Percentiles rank a stretch among this genome's conserved stretches.
phyloP scores from a whole-genome alignment of 2,888 invertebrate genomes.

The Ormyrus labotus region DNA sequence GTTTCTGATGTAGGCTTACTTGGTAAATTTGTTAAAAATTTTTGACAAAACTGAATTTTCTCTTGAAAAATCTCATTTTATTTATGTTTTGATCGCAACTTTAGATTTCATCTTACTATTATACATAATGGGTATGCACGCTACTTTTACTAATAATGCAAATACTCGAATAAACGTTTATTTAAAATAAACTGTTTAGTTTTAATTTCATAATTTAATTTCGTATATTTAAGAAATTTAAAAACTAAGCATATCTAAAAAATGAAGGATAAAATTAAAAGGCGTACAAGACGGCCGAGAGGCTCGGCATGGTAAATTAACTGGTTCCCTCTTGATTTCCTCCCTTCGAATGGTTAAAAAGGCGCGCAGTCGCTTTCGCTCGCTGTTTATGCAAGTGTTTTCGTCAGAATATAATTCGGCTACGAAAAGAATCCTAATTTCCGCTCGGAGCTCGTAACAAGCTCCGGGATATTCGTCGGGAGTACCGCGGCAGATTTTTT shows the following conservation, averaged over 20 bases:
- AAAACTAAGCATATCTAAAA: too few species aligned
- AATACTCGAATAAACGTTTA: too few species aligned
- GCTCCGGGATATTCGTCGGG: background rate
- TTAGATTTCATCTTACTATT: background rate
- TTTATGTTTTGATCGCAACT: background rate
- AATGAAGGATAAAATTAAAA: too few species aligned
- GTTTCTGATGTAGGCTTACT: too few species aligned
- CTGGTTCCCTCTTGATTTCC: background rate
- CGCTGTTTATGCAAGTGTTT: conserved; percentile 5
- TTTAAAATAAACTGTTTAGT: too few species aligned
- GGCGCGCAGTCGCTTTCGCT: background rate
- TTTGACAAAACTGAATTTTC: too few species aligned
- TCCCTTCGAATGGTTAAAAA: background rate
- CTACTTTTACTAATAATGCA: too few species aligned
- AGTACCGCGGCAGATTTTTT: conserved; percentile 13
- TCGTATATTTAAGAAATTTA: too few species aligned
- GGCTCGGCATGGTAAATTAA: background rate
- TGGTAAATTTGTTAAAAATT: too few species aligned
- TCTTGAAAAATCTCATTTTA: background rate
- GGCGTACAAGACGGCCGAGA: background rate
- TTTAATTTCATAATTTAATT: too few species aligned
- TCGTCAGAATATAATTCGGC: conserved; percentile 12
- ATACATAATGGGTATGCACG: too few species aligned
- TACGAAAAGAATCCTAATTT: conserved; percentile 38
- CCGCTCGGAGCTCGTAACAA: conserved; percentile 27